Evolutionary conservation across 2,888 invertebrate species (phyloP).

Genomic region (Pachydiplax longipennis): DNA sequence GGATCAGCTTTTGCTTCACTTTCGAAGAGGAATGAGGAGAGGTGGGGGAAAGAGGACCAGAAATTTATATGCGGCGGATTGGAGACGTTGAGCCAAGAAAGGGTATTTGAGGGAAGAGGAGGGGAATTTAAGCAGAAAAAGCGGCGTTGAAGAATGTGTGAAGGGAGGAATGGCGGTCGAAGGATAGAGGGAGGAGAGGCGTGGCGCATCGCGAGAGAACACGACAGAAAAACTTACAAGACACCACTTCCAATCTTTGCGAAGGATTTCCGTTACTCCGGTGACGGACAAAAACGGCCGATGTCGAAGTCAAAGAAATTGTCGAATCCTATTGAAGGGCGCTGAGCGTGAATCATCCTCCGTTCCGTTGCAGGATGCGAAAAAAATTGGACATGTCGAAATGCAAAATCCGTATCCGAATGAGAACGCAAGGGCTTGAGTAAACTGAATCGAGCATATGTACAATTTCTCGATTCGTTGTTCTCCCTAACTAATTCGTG

Average conservation of each 20-base stretch:
- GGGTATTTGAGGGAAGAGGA: too few species aligned
- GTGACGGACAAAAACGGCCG: background rate
- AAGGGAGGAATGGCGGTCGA: background rate
- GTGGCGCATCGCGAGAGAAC: conserved; percentile 8
- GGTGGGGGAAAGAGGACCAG: background rate
- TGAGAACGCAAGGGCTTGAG: background rate
- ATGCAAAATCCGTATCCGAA: background rate
- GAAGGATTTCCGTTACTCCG: conserved; percentile 31
- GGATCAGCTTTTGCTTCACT: too few species aligned
- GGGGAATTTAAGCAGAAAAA: background rate
- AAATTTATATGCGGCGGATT: too few species aligned
- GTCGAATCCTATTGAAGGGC: background rate
- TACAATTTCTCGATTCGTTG: too few species aligned
- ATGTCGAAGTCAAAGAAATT: conserved; percentile 16
- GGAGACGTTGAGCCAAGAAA: too few species aligned
- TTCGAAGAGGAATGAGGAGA: background rate
- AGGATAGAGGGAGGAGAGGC: background rate
- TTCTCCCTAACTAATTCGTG: too few species aligned
- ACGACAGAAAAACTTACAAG: background rate
- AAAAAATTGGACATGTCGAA: background rate
- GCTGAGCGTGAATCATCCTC: background rate
- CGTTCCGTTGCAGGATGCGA: background rate
- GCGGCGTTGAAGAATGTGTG: background rate
- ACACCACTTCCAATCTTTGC: background rate
- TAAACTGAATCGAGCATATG: too few species aligned